Base-by-base conservation (phyloP, 2,113 vertebrate species). In the Orcinus orca region DNA sequence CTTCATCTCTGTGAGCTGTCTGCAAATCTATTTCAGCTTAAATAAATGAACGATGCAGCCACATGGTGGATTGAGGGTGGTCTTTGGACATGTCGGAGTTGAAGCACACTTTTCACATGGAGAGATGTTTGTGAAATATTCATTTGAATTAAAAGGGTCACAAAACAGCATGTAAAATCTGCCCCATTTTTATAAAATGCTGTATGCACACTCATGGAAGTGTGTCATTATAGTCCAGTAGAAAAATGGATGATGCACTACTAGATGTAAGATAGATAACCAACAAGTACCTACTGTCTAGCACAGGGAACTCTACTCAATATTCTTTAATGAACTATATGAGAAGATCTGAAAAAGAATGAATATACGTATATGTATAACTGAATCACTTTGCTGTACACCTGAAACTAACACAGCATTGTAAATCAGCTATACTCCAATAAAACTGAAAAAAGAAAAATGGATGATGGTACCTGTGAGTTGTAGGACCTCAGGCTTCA, bases 21-120 rank as follows among this genome's bases (percentile, higher is more conserved):
- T 26, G 3, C 6, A 21, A 20, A 6, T 53, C 8, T 2, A 11
- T 1, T 23, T 26, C 8, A 10, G 38, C n/a, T 70, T 41, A 53
- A 38, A 55, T 11, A 8, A 62, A 1, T 2, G 38, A 55, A 4
- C 15, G 2, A 23, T 1, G 15, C 2, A 9, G 38, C 36, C 23
- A 2, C 5, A 6, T 5, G 0, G 1, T 1, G 15, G 12, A 3
- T 4, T 0, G 1, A 9, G 5, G 25, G 26, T 15, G 12, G 33
- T 3, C 7, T 0, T 5, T 2, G 12, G 36, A 5, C 1, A 0
- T 14, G 25, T 21, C 0, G 29, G 9, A 14, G 17, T 6, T 2
- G 3, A 62, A 17, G 70, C 25, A 70, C 23, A 12, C 25, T 15
- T 38, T 29, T 7, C 9, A 25, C 9, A 0, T 0, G 17, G 25